Base-by-base conservation (phyloP, 2,113 vertebrate genomes). In the Rhinopomastus cyanomelas region DNA sequence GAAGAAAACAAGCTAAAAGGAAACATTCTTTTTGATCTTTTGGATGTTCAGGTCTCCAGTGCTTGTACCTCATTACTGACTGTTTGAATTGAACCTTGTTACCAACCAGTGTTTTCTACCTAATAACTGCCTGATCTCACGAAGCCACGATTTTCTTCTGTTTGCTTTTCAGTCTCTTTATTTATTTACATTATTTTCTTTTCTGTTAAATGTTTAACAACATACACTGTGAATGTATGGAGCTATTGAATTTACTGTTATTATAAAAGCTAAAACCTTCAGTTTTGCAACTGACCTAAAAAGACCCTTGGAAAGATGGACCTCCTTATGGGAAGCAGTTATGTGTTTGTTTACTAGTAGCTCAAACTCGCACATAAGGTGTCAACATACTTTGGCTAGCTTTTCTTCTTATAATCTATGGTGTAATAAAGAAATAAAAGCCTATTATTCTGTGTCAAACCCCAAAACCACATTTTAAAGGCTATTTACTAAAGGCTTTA, bases 1-100 rank as follows among this genome's bases (percentile, higher is more conserved):
- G 53, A 61, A 87, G 81, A 75, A 87, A 92, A 89, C 79, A 92
- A 61, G 37, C 62, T 36, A 65, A 81, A 92, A 83, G 88, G 57
- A 71, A 87, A 78, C 49, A 92, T 42, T 85, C 79, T 65, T 81
- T 94, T 92, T 95, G 89, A 95, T 95, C 89, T 92, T 81, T 51
- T 61, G 36, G 39, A 68, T 92, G 93, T 88, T 91, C 51, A 71
- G 25, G 55, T 75, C 44, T 75, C 62, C 76, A 64, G 25, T 18
- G 69, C 61, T 68, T 93, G 72, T 89, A 91, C 69, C 55, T 94
- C 60, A 87, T 92, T 95, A 93, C 56, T 52, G 56, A 83, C 72
- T 92, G n/a, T 60, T 85, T 83, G 60, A 79, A 44, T 87, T 91
- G 82, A 85, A 26, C 36, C 76, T 73, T 61, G n/a, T 75, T 79